Evolutionary conservation across 2,888 invertebrate species (phyloP), one percentile per base, ranked within the genome.

Genomic region (Brachylomia viminalis): DNA sequence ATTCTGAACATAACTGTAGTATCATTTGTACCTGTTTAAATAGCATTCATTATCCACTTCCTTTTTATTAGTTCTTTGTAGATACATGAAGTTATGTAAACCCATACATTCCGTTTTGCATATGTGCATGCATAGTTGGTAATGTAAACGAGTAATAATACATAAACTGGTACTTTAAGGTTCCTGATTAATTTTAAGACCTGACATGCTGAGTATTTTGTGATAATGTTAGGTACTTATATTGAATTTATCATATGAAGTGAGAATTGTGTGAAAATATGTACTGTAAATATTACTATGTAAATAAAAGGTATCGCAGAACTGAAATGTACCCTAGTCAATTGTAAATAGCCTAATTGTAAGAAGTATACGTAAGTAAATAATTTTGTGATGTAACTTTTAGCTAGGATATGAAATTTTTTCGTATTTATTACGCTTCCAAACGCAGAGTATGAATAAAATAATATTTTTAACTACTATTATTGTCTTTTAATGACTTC

Each of bases 371-470:
- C 87, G 83, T 94, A 95, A 95, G 93, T 94, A 93, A 92, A 94
- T 95, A 94, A 95, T 94, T 92, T 95, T 96, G 96, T 96, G 96
- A 96, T 96, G 95, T 96, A 95, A 94, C 93, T 92, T 93, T 95
- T 95, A 96, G 94, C 90, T 96, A 96, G 95, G 93, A 92, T 93
- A 94, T 92, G 91, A 94, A 95, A 92, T 91, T 93, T 84, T 93
- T 94, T 94, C 95, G 95, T 96, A 96, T 96, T 96, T 96, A 96
- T 96, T 96, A 96, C 96, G 96, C 96, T 96, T 96, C 95, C 95
- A 95, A 95, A 94, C 92, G 94, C 95, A 95, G 95, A 96, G 94
- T 95, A 95, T 95, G 94, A 95, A 96, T 95, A 95, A 96, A 96
- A 94, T 92, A 95, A 95, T 95, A 96, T 96, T 96, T 88, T 96